Percentiles rank a stretch among this genome's conserved stretches.
Conservation (phyloP, 2,113 vertebrate genomes). For the Anolis carolinensis region DNA sequence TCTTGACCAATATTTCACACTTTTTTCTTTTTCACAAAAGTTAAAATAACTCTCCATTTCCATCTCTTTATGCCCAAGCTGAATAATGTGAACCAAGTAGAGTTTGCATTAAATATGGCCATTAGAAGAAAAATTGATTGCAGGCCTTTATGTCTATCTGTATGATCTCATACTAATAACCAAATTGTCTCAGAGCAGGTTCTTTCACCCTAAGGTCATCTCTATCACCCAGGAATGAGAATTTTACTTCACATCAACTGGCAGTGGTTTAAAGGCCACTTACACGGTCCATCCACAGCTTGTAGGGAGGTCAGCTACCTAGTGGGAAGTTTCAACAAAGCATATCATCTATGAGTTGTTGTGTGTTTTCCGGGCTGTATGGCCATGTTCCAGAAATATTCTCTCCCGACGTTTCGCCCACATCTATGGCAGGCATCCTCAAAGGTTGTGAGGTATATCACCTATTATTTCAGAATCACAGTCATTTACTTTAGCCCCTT, state of each 20-base stretch:
- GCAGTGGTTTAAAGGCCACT: neutral
- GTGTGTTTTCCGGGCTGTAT: too few species aligned
- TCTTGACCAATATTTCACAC: too few species aligned
- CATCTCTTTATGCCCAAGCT: neutral
- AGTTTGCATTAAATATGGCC: neutral
- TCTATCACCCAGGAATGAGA: neutral
- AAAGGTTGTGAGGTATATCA: too few species aligned
- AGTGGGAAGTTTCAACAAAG: neutral
- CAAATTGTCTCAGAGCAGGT: neutral
- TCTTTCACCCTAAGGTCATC: neutral
- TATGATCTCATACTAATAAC: neutral
- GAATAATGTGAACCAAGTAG: neutral
- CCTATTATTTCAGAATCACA: neutral
- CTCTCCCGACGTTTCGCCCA: too few species aligned
- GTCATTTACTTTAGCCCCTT: neutral
- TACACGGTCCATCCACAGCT: neutral
- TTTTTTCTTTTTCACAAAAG: neutral
- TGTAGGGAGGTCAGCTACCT: neutral
- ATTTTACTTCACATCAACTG: neutral
- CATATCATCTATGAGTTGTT: too few species aligned
- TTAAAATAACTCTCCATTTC: neutral
- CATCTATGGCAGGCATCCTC: too few species aligned
- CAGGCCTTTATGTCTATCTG: neutral
- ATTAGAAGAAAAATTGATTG: neutral
- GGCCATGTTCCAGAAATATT: too few species aligned